Evolutionary conservation across 2,797 vertebrate species (phyloP), one percentile per base, ranked within the genome.

Genomic region (Aulostomus chinensis): DNA sequence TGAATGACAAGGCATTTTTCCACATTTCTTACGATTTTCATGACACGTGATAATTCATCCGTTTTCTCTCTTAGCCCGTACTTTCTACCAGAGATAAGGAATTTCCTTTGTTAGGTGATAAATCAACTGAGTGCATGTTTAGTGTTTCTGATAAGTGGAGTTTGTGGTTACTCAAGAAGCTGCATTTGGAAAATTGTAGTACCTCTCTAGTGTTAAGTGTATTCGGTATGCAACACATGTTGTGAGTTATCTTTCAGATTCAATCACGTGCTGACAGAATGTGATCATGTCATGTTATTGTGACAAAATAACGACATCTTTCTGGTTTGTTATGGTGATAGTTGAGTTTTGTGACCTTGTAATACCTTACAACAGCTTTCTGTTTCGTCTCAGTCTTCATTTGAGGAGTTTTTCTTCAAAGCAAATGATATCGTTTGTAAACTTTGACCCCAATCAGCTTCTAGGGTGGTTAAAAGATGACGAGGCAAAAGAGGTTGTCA

Each of bases 371-470:
- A 11, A 7, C 11, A 11, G 12, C n/a, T n/a, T n/a, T n/a, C n/a
- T n/a, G n/a, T n/a, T n/a, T 1, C 1, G n/a, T 11, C 7, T n/a
- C 11, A 11, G 0, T 24, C 12, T n/a, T 4, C 25, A 6, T 9
- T 20, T 12, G 7, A 3, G 11, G 6, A 4, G 12, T 2, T 46
- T 15, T 16, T 6, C 12, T 4, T 13, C 11, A 22, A 10, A 3
- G 25, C 9, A 46, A 48, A 31, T 11, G 2, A 7, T 13, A 9
- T 46, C 15, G 32, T 38, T 29, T 2, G 28, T 4, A 1, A 41
- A 18, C 42, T 66, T 58, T 67, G 57, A 25, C 54, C 69, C 9
- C 4, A 26, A 9, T 53, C 18, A 46, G 54, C 39, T 32, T 13
- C 24, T 25, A 2, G 24, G 24, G 3, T 30, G 24, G 24, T 22